Percentiles rank a stretch among this genome's conserved stretches.
Conservation (phyloP, 2,888 invertebrate genomes). For the Rhagium mordax region DNA sequence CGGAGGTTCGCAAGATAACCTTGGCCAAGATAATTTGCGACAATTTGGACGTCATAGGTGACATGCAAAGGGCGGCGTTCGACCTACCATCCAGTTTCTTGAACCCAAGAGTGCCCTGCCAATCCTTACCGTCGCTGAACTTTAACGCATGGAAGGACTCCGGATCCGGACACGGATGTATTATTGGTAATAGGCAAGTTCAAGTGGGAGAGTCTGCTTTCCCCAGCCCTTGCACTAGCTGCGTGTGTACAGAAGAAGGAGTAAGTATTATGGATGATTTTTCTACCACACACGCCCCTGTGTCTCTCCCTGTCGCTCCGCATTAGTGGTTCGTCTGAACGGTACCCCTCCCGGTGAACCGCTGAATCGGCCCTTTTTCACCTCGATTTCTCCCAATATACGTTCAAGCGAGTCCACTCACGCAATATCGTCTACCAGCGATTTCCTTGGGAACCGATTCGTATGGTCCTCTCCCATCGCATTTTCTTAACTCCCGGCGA, state of each 20-base stretch:
- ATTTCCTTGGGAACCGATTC: no score
- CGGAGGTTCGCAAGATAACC: constrained; percentile 89
- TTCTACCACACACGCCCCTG: no score
- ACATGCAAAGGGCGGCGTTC: constrained; percentile 92
- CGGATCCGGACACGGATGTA: constrained; percentile 78
- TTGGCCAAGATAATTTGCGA: constrained; percentile 90
- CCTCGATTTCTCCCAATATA: no score
- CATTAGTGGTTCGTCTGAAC: no score
- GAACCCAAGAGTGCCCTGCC: constrained; percentile 88
- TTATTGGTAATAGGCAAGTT: constrained; percentile 85
- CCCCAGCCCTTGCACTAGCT: constrained; percentile 93
- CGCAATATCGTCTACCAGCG: no score
- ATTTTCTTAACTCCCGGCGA: no score
- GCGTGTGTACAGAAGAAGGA: constrained; percentile 89
- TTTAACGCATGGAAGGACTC: constrained; percentile 89
- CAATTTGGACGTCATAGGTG: constrained; percentile 87
- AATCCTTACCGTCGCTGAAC: constrained; percentile 85
- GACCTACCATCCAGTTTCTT: constrained; percentile 93
- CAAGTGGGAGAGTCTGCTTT: constrained; percentile 88
- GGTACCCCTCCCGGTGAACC: no score
- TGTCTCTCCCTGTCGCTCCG: no score
- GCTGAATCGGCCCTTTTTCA: no score
- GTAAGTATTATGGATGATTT: constrained; percentile 75
- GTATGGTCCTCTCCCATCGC: no score
- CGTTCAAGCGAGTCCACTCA: no score